phyloP scores from a whole-genome alignment of 2,888 invertebrate species.

The Halocaridina rubra region DNA sequence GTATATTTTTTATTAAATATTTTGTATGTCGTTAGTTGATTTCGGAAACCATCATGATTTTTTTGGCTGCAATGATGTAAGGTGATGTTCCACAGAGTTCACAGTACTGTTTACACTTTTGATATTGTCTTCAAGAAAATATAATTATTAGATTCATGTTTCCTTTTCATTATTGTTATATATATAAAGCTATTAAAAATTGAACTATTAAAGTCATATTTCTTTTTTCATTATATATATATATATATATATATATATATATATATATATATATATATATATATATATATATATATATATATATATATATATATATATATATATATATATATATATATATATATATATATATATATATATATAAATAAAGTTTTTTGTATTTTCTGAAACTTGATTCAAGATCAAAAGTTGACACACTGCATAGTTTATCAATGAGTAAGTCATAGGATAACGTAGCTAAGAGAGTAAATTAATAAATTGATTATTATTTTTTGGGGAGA shows the following conservation, averaged over 20 bases:
- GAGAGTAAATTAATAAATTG: background rate
- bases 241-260: conserved; percentile 20
- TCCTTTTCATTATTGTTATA: background rate
- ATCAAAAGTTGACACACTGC: too few relatives aligned
- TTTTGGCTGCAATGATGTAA: background rate
- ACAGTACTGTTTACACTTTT: background rate
- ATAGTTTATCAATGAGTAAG: background rate
- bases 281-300: conserved; percentile 30
- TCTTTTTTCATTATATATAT: too few relatives aligned
- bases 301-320: conserved; percentile 11
- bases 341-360: conserved; percentile 23
- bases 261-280: conserved; percentile 14
- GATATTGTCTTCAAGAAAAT: background rate
- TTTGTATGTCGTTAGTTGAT: too few relatives aligned
- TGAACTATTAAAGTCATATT: too few relatives aligned
- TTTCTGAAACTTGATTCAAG: too few relatives aligned
- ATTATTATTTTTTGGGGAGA: background rate
- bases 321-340: conserved; percentile 22
- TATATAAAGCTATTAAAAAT: background rate
- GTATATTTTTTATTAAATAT: too few relatives aligned
- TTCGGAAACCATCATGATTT: too few relatives aligned
- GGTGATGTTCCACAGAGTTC: background rate
- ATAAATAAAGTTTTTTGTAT: too few relatives aligned
- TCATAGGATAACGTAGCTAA: background rate
- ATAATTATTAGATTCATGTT: background rate